Evolutionary conservation across 2,113 vertebrate genomes (phyloP).

Genomic region (Empidonax traillii): DNA sequence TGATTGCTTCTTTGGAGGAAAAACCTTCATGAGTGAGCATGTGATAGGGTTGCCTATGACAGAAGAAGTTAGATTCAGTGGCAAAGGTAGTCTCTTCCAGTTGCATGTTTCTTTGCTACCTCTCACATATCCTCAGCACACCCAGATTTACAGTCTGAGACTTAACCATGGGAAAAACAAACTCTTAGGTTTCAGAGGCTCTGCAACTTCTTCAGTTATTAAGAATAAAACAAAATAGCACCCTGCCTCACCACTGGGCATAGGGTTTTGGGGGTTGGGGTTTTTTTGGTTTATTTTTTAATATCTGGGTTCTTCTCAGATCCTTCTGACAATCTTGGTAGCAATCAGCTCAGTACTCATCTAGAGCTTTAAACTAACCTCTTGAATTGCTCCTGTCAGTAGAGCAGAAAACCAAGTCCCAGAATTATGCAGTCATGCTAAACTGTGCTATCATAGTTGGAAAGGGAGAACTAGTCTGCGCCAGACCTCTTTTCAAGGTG

Average conservation of each 20-base stretch:
- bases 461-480: background rate
- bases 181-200: background rate
- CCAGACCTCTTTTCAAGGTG: background rate
- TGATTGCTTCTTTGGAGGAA: background rate
- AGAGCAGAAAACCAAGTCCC: background rate
- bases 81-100: background rate
- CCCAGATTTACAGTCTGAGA: background rate
- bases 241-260: background rate
- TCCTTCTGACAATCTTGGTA: background rate
- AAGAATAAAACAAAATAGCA: background rate
- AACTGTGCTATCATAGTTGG: background rate
- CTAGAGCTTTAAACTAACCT: background rate
- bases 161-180: background rate
- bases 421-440: background rate
- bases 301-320: background rate
- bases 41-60: fast-evolving
- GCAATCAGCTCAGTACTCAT: background rate
- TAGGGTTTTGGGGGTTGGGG: background rate
- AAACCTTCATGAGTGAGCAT: background rate
- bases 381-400: background rate
- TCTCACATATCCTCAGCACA: background rate
- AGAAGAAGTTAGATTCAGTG: background rate
- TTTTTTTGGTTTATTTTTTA: background rate
- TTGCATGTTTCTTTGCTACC: background rate
- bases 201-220: background rate